A percentile compares a stretch with the other conserved stretches of the same genome.
These are phyloP conservation scores for Betta splendens DNA, from an alignment of 2,797 vertebrate species.

Conservation along the genomic window DNA sequence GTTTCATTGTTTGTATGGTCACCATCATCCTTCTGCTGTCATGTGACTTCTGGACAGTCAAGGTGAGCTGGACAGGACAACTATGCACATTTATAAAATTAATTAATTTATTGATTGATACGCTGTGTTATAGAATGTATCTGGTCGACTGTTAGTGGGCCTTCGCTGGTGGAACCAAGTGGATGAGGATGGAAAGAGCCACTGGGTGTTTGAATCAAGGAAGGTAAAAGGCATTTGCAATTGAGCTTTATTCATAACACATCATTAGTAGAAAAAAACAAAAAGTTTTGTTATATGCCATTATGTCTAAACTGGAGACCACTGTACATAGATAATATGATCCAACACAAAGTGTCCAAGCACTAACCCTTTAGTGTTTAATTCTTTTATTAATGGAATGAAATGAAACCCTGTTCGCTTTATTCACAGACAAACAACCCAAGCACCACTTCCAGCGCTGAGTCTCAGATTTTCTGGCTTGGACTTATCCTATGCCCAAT, in stretches of 20 bases:
- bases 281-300: too few relatives aligned
- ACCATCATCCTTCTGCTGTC: constrained; percentile 93
- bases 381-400: not conserved
- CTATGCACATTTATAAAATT: not conserved
- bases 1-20: constrained; percentile 93
- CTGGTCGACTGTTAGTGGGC: constrained; percentile 92
- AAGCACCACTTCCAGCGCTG: constrained; percentile 78
- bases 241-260: too few relatives aligned
- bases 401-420: constrained; percentile 8
- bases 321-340: too few relatives aligned
- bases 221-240: constrained; percentile 83
- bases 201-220: constrained; percentile 93
- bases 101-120: not conserved
- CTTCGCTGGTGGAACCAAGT: constrained; percentile 98
- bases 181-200: constrained; percentile 89
- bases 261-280: too few relatives aligned
- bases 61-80: constrained; percentile 76
- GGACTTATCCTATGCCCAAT: constrained; percentile 89
- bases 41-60: constrained; percentile 97
- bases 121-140: constrained; percentile 83
- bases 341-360: not conserved
- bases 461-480: constrained; percentile 93
- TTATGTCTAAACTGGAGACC: too few relatives aligned
- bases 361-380: not conserved
- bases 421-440: constrained; percentile 65